phyloP scores from a whole-genome alignment of 2,113 vertebrate species.

The Elephas maximus region DNA sequence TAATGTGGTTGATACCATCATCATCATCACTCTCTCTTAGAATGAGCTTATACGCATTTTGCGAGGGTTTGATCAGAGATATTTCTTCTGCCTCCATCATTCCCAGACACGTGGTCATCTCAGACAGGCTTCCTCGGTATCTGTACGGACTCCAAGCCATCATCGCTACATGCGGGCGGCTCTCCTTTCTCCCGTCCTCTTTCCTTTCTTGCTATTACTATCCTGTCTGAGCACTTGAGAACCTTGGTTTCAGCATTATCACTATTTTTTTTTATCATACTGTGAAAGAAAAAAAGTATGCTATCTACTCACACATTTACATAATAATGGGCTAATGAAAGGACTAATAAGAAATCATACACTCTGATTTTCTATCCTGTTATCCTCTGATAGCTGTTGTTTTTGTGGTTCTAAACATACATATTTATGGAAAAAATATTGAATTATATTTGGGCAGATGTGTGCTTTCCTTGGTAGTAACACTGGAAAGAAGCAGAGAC shows the following conservation, averaged over 20 bases:
- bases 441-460: neutral
- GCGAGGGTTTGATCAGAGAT: neutral
- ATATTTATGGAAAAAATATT: neutral
- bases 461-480: neutral
- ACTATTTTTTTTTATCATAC: neutral
- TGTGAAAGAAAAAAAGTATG: neutral
- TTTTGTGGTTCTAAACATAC: neutral
- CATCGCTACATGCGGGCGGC: rapidly evolving
- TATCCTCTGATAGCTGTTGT: neutral
- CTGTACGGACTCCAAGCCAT: too few relatives aligned
- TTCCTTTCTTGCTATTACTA: neutral
- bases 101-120: neutral
- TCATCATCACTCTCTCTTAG: neutral
- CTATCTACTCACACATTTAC: neutral
- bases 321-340: neutral
- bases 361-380: neutral
- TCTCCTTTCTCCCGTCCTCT: rapidly evolving
- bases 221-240: neutral
- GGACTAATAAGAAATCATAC: neutral
- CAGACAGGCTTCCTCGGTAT: neutral
- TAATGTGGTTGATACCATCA: rapidly evolving
- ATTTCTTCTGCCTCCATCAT: neutral
- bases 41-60: neutral
- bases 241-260: neutral
- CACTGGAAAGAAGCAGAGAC: neutral